phyloP scores from a whole-genome alignment of 30 jellyfish, hydroid and myxozoan species.

The Turritopsis dohrnii region DNA sequence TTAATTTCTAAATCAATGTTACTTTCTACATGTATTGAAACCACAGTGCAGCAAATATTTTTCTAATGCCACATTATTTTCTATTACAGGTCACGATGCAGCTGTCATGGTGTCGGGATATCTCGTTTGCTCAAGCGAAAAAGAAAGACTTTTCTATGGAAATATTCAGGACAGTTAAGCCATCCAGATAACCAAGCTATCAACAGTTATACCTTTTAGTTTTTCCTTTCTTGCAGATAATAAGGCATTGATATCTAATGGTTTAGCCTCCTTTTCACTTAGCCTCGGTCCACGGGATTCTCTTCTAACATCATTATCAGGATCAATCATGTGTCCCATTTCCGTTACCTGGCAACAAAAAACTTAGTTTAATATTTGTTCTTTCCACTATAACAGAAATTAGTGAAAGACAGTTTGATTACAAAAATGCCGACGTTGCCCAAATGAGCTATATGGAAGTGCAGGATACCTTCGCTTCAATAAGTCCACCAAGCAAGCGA shows the following conservation, averaged over 20 bases:
- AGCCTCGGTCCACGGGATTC: constrained; percentile 22
- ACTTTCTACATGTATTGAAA: too few relatives aligned
- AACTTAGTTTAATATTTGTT: neutral
- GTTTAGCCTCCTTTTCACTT: constrained; percentile 13
- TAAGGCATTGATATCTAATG: constrained; percentile 29
- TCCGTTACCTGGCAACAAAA: constrained; percentile 25
- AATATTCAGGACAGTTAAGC: too few relatives aligned
- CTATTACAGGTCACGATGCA: too few relatives aligned
- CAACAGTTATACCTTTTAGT: neutral
- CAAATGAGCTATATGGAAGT: too few relatives aligned
- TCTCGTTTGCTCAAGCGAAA: too few relatives aligned
- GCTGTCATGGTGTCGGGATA: too few relatives aligned
- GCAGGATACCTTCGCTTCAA: constrained; percentile 33
- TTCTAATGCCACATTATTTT: too few relatives aligned
- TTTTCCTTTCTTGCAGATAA: constrained; percentile 28
- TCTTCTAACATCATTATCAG: constrained; percentile 24
- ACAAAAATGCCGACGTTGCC: neutral
- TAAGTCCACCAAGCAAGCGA: constrained; percentile 32
- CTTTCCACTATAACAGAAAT: too few relatives aligned
- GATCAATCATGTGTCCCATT: constrained; percentile 31
- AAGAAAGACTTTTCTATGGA: too few relatives aligned
- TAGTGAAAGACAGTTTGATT: neutral
- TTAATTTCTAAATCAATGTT: too few relatives aligned
- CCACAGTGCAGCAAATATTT: too few relatives aligned
- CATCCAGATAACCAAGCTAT: too few relatives aligned